Evolutionary conservation across 2,797 vertebrate species (phyloP).

Genomic region (Peromyscus attwateri): DNA sequence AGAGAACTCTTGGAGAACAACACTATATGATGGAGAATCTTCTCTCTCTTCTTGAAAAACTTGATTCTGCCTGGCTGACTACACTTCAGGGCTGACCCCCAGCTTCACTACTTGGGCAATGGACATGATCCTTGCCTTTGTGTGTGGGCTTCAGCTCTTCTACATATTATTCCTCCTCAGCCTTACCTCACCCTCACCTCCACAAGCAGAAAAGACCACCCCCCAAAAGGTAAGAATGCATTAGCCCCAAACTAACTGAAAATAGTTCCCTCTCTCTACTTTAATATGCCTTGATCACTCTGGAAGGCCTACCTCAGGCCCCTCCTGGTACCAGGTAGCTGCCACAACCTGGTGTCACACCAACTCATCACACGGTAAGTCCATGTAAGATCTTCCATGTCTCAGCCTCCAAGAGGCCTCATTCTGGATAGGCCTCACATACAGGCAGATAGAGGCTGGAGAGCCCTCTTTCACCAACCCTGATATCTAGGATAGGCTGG

Average conservation of each 20-base stretch:
- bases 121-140: background rate
- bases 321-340: background rate
- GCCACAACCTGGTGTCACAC: background rate
- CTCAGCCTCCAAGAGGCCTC: background rate
- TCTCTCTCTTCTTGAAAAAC: too few relatives aligned
- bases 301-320: too few relatives aligned
- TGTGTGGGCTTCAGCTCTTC: background rate
- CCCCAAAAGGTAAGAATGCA: background rate
- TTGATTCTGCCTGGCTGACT: too few relatives aligned
- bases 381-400: background rate
- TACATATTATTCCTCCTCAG: fast-evolving
- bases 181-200: too few relatives aligned
- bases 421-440: too few relatives aligned
- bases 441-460: background rate
- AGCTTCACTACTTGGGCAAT: background rate
- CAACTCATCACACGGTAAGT: too few relatives aligned
- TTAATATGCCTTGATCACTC: background rate
- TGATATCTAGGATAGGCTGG: too few relatives aligned
- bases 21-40: background rate
- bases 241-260: background rate
- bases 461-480: background rate
- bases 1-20: too few relatives aligned
- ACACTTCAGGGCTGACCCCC: background rate
- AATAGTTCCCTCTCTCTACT: background rate
- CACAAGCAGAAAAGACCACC: background rate